Conservation (phyloP, 1,140 invertebrate genomes). For the Scaptomyza pallida region DNA sequence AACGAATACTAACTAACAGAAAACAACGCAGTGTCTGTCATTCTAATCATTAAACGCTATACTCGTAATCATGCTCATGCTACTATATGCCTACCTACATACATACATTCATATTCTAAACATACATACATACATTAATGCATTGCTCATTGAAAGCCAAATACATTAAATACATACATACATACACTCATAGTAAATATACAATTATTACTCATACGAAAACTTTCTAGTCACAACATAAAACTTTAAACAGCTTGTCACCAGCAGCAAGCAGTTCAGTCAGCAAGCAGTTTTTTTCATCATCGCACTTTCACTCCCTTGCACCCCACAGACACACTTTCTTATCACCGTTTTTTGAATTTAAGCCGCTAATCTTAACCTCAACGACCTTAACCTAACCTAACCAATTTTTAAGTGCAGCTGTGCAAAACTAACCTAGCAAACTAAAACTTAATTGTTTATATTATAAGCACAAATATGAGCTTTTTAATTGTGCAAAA, state of each 20-base stretch:
- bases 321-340: not conserved
- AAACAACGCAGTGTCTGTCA: constrained; percentile 34
- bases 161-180: constrained; percentile 28
- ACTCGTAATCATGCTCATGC: constrained; percentile 35
- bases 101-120: constrained; percentile 6
- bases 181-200: constrained; percentile 7
- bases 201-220: constrained; percentile 6
- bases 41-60: constrained; percentile 29
- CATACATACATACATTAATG: constrained; percentile 16
- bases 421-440: constrained; percentile 61
- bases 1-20: constrained; percentile 21
- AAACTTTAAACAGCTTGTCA: constrained; percentile 2
- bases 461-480: constrained; percentile 72
- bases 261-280: not conserved
- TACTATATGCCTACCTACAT: constrained; percentile 28
- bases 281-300: not conserved
- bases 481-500: constrained; percentile 79
- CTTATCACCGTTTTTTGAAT: constrained; percentile 16
- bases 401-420: constrained; percentile 54
- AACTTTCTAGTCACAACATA: not conserved
- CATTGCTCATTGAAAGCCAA: constrained; percentile 17
- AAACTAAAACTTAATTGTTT: constrained; percentile 63
- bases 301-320: not conserved
- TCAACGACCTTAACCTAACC: constrained; percentile 32
- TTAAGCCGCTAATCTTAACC: constrained; percentile 52